Percentiles rank a stretch among this genome's conserved stretches.
phyloP scores from a whole-genome alignment of 2,888 invertebrate species.

The Ptychoptera contaminata region DNA sequence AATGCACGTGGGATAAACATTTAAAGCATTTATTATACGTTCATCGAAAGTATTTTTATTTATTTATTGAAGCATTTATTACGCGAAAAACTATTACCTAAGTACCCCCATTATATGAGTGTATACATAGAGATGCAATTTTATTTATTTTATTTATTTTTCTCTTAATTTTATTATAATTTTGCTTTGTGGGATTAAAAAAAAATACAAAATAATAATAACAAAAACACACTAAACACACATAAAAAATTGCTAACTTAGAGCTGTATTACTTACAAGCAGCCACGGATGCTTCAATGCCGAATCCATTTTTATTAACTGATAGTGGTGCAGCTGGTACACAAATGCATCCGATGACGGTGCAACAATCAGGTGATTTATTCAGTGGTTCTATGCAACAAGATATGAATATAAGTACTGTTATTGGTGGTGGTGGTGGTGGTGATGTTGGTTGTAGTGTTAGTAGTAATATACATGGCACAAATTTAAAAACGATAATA shows the following conservation, averaged over 20 bases:
- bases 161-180: no score
- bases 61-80: no score
- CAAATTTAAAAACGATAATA: background rate
- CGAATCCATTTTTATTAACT: slow-evolving; percentile 28
- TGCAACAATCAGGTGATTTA: slow-evolving; percentile 4
- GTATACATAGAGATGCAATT: no score
- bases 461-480: background rate
- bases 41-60: no score
- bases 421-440: slow-evolving; percentile 3
- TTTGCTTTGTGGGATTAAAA: no score
- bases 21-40: slow-evolving; percentile 12
- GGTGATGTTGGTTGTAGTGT: slow-evolving; percentile 6
- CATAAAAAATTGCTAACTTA: slow-evolving; percentile 3
- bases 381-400: background rate
- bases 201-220: no score
- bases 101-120: no score
- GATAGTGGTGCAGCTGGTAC: slow-evolving; percentile 11
- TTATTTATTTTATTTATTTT: no score
- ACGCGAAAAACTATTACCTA: no score
- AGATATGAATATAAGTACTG: background rate
- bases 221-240: no score
- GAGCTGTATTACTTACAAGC: slow-evolving; percentile 12
- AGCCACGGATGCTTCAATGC: slow-evolving; percentile 17
- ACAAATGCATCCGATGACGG: background rate
- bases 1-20: slow-evolving; percentile 13